These are phyloP conservation scores for Spongia lamella DNA, from an alignment of 37 sponge, comb jelly and placozoan genomes.

Conservation along the genomic window DNA sequence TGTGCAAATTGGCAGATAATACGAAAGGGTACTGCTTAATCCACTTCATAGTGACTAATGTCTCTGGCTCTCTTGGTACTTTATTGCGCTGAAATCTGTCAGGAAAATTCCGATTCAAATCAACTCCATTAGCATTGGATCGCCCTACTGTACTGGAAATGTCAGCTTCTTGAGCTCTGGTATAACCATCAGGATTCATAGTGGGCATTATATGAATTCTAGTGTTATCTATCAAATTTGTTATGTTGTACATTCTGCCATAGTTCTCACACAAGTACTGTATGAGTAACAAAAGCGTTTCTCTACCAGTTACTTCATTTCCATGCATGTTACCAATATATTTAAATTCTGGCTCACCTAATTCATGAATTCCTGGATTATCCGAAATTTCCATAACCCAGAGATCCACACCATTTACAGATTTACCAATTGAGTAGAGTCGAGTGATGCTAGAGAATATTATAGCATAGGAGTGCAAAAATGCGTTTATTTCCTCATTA, in stretches of 20 bases:
- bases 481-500: constrained; percentile 42
- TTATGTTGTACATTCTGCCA: constrained; percentile 51
- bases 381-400: constrained; percentile 85
- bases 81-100: constrained; percentile 43
- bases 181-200: constrained; percentile 97
- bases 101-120: constrained; percentile 94
- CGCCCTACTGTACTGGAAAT: constrained; percentile 48
- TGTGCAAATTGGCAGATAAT: constrained; percentile 91
- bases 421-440: constrained; percentile 82
- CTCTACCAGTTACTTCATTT: constrained; percentile 95
- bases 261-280: constrained; percentile 82
- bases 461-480: constrained; percentile 24
- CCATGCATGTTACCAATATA: constrained; percentile 99
- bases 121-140: constrained; percentile 74
- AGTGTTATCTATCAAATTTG: constrained; percentile 75
- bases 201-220: constrained; percentile 94
- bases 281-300: constrained; percentile 86
- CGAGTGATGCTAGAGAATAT: constrained; percentile 73
- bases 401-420: constrained; percentile 50
- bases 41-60: constrained; percentile 86
- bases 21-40: constrained; percentile 81
- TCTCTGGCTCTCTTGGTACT: constrained; percentile 63
- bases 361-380: constrained; percentile 85
- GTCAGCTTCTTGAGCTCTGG: constrained; percentile 53
- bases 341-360: constrained; percentile 94